Conservation (phyloP, 2,888 invertebrate genomes). For the Hypolimnas misippus region DNA sequence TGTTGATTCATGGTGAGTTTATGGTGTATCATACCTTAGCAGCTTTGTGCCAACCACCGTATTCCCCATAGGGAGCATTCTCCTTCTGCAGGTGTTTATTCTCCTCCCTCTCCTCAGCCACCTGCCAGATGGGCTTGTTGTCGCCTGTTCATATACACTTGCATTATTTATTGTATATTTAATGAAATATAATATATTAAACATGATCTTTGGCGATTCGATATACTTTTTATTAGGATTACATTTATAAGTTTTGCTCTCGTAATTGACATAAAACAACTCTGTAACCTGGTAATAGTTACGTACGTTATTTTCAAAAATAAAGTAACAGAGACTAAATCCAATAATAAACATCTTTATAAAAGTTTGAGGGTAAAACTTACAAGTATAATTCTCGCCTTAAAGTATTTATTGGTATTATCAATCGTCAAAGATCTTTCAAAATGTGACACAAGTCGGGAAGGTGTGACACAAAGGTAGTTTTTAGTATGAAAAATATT, state of each 20-base stretch:
- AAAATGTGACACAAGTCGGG: slow-evolving; percentile 83
- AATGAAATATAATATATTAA: slow-evolving; percentile 34
- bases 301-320: too few species aligned
- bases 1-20: too few species aligned
- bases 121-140: slow-evolving; percentile 98
- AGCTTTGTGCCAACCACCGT: slow-evolving; percentile 98
- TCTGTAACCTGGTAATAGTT: too few species aligned
- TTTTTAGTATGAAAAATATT: background rate
- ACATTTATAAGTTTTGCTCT: too few species aligned
- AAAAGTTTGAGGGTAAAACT: too few species aligned
- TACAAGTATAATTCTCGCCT: too few species aligned
- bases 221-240: too few species aligned
- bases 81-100: slow-evolving; percentile 95
- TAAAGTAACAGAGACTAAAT: too few species aligned
- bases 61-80: slow-evolving; percentile 95
- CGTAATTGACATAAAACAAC: too few species aligned
- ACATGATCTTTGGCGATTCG: slow-evolving; percentile 29
- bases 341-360: too few species aligned
- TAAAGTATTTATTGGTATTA: too few species aligned
- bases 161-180: slow-evolving; percentile 28
- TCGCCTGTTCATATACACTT: slow-evolving; percentile 84
- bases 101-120: slow-evolving; percentile 99
- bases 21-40: too few species aligned
- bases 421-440: slow-evolving; percentile 34
- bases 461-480: slow-evolving; percentile 79